Evolutionary conservation across 2,888 invertebrate genomes (phyloP).

Genomic region (Dexiosoma caninum): DNA sequence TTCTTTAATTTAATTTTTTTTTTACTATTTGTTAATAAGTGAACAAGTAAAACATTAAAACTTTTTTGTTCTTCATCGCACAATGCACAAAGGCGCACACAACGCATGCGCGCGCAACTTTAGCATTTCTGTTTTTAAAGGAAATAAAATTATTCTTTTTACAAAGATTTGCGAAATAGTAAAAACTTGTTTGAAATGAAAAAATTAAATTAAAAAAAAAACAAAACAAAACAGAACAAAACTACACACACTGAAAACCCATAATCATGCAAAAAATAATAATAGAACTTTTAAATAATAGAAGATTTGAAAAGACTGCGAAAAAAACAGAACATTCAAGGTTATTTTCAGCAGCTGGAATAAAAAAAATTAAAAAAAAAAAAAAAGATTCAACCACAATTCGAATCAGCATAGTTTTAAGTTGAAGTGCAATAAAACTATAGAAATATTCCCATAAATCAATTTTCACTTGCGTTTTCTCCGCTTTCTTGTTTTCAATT

Average conservation of each 20-base stretch:
- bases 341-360: slow-evolving; percentile 17
- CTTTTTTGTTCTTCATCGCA: neutral
- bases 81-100: slow-evolving; percentile 31
- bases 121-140: neutral
- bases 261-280: slow-evolving; percentile 47
- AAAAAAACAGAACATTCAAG: slow-evolving; percentile 18
- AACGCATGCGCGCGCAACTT: slow-evolving; percentile 44
- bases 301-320: neutral
- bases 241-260: slow-evolving; percentile 1
- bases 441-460: too few relatives aligned
- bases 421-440: too few relatives aligned
- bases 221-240: neutral
- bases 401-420: too few relatives aligned
- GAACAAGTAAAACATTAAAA: slow-evolving; percentile 1
- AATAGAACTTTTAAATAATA: slow-evolving; percentile 47
- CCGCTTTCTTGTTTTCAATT: too few relatives aligned
- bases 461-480: too few relatives aligned
- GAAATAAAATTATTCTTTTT: neutral
- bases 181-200: slow-evolving; percentile 36
- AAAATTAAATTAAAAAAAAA: neutral
- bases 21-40: too few relatives aligned
- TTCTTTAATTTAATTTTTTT: too few relatives aligned
- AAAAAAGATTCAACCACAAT: too few relatives aligned
- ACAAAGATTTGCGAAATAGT: slow-evolving; percentile 16
- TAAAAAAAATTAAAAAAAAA: too few relatives aligned